Evolutionary conservation across 2,113 vertebrate species (phyloP).

Genomic region (Cyrtonyx montezumae): DNA sequence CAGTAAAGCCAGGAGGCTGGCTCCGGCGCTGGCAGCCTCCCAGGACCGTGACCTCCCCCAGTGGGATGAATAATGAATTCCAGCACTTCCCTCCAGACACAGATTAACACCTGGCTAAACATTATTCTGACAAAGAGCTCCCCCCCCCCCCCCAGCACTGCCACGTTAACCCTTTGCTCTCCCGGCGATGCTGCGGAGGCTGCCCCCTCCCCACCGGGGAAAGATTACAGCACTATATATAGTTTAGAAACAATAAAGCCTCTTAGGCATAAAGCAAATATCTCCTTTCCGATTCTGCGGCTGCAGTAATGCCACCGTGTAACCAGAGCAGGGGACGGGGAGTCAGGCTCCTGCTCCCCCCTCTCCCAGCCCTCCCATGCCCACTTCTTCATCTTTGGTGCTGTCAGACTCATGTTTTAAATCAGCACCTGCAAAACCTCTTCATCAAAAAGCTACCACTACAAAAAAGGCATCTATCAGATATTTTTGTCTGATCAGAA

Average conservation of each 20-base stretch:
- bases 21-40: conserved; percentile 71
- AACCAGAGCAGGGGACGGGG: background rate
- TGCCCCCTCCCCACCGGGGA: background rate
- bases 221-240: conserved; percentile 70
- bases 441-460: background rate
- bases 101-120: conserved; percentile 85
- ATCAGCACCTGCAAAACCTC: background rate
- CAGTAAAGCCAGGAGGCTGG: conserved; percentile 82
- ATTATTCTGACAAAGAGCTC: conserved; percentile 76
- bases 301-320: background rate
- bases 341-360: background rate
- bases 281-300: conserved; percentile 23
- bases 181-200: conserved; percentile 2
- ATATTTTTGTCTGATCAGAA: background rate
- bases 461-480: background rate
- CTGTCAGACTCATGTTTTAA: background rate
- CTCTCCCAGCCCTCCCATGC: background rate
- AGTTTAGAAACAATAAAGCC: conserved; percentile 66
- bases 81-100: conserved; percentile 75
- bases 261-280: conserved; percentile 57
- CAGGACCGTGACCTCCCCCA: conserved; percentile 75
- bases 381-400: background rate
- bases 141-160: background rate
- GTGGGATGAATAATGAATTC: conserved; percentile 79
- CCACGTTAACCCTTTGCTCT: conserved; percentile 58